phyloP scores from a whole-genome alignment of 1,140 invertebrate species.

The Campoletis sonorensis region DNA sequence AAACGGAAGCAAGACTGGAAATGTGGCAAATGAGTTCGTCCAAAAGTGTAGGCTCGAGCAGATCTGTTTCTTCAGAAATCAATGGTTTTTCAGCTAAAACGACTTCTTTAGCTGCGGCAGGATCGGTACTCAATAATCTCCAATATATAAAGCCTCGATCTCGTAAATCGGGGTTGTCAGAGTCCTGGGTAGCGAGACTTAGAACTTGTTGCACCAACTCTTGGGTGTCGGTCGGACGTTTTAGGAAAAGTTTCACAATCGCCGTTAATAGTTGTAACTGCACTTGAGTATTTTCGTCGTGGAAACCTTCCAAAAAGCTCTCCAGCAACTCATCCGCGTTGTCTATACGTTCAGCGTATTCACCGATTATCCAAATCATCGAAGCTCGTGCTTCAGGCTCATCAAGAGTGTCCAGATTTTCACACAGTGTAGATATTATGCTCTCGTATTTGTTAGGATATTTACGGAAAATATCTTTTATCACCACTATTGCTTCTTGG shows the following conservation, averaged over 20 bases:
- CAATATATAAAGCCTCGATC: conserved; percentile 99
- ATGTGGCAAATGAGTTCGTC: conserved; percentile 99
- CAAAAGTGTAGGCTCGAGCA: conserved; percentile 97
- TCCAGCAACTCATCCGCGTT: conserved; percentile 99
- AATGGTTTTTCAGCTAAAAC: conserved; percentile 99
- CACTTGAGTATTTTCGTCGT: conserved; percentile 99
- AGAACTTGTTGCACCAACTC: conserved; percentile 97
- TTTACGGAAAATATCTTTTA: conserved; percentile 99
- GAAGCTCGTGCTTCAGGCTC: conserved; percentile 99
- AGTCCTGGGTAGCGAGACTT: conserved; percentile 96
- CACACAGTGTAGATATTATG: conserved; percentile 99
- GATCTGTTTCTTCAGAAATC: conserved; percentile 99
- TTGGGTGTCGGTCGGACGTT: conserved; percentile 98
- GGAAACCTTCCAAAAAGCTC: conserved; percentile 99
- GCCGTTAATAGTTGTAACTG: conserved; percentile 98
- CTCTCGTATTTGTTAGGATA: conserved; percentile 99
- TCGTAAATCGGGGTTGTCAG: conserved; percentile 99
- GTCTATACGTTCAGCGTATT: conserved; percentile 99
- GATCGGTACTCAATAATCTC: conserved; percentile 98
- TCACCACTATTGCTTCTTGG: conserved; percentile 99
- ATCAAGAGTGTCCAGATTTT: conserved; percentile 99
- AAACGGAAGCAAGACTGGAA: conserved; percentile 98
- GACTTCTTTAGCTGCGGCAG: conserved; percentile 98
- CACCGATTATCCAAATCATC: conserved; percentile 99
- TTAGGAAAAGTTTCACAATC: conserved; percentile 99